Conservation (phyloP, 1,140 invertebrate genomes). For the Galendromus occidentalis region DNA sequence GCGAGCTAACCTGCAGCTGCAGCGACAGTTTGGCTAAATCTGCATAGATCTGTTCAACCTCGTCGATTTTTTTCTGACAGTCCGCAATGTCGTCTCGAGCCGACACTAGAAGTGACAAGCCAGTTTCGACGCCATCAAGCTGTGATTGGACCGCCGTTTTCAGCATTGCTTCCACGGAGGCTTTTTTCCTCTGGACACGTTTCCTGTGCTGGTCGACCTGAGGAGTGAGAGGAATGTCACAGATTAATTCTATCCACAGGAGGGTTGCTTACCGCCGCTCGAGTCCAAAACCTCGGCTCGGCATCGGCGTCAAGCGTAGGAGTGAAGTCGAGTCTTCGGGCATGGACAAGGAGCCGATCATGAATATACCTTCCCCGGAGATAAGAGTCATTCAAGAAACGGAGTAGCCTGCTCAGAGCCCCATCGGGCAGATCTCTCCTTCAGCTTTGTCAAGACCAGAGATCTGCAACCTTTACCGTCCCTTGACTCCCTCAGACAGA, state of each 20-base stretch:
- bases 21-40: conserved; percentile 7
- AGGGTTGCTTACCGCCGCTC: too few species aligned
- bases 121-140: conserved; percentile 79
- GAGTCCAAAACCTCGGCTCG: too few species aligned
- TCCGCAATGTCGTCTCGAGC: conserved; percentile 57
- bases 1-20: neutral
- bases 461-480: too few species aligned
- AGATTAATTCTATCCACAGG: neutral
- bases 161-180: conserved; percentile 84
- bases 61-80: conserved; percentile 45
- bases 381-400: too few species aligned
- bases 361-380: too few species aligned
- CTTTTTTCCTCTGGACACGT: conserved; percentile 37
- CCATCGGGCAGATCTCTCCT: too few species aligned
- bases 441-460: too few species aligned
- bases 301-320: too few species aligned
- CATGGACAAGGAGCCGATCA: too few species aligned
- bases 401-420: too few species aligned
- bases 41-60: conserved; percentile 12
- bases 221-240: conserved; percentile 10
- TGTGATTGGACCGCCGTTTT: conserved; percentile 98
- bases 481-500: too few species aligned
- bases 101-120: conserved; percentile 66
- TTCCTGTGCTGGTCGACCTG: conserved; percentile 62
- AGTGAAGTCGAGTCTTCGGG: too few species aligned